These are phyloP conservation scores for Sebastes oblongus DNA, from an alignment of 2,797 vertebrate species.

Conservation along the genomic window DNA sequence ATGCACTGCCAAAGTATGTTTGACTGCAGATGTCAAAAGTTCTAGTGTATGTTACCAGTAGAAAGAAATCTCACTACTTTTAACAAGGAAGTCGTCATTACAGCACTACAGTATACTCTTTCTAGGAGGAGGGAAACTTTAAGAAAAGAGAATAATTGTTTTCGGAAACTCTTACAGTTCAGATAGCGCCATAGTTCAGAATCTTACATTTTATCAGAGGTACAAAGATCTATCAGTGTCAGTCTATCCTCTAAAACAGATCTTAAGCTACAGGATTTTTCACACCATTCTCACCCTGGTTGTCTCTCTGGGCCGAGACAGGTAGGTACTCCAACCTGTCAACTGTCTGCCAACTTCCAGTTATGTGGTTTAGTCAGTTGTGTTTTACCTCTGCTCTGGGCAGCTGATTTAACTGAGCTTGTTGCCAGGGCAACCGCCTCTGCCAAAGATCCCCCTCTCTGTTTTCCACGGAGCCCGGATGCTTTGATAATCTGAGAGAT, in stretches of 20 bases:
- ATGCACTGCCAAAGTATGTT: not conserved
- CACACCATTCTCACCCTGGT: not conserved
- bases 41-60: not conserved
- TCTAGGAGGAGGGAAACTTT: slow-evolving; percentile 4
- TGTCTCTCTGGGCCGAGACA: not conserved
- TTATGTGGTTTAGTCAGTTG: slow-evolving; percentile 57
- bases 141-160: not conserved
- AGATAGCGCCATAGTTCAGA: not conserved
- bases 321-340: slow-evolving; percentile 35
- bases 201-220: not conserved
- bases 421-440: slow-evolving; percentile 82
- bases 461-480: slow-evolving; percentile 78
- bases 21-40: slow-evolving; percentile 25
- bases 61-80: slow-evolving; percentile 10
- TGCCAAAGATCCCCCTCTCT: slow-evolving; percentile 65
- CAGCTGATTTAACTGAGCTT: slow-evolving; percentile 71
- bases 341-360: slow-evolving; percentile 52
- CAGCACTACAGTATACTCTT: not conserved
- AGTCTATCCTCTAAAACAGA: slow-evolving; percentile 5
- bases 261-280: slow-evolving; percentile 8
- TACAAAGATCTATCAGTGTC: not conserved
- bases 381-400: slow-evolving; percentile 63
- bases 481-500: slow-evolving; percentile 82
- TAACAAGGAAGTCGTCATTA: slow-evolving; percentile 11
- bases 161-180: slow-evolving; percentile 9